Percentiles rank a stretch among this genome's conserved stretches.
Evolutionary conservation across 2,888 invertebrate species (phyloP).

Genomic region (Pachymerium ferrugineum): DNA sequence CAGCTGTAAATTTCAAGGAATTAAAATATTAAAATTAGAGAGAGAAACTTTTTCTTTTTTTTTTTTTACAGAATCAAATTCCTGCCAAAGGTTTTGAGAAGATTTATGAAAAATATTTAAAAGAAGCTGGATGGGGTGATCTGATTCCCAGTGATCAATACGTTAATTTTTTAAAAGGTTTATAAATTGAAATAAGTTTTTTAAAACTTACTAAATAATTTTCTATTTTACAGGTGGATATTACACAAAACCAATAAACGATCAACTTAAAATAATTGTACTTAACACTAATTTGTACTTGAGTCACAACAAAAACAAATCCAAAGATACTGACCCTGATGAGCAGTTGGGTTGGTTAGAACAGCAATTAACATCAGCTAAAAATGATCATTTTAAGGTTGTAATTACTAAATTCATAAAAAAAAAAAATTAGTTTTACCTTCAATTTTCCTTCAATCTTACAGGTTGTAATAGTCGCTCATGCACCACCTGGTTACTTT

Average conservation of each 20-base stretch:
- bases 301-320: not conserved
- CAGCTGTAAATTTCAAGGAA: not conserved
- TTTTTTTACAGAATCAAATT: not conserved
- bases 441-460: no score
- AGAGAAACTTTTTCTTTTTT: not conserved
- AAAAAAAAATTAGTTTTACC: no score
- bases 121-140: not conserved
- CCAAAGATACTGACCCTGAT: not conserved
- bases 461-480: constrained; percentile 34
- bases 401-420: no score
- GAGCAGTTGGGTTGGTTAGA: not conserved
- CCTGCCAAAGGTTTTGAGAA: not conserved
- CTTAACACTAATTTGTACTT: not conserved
- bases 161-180: not conserved
- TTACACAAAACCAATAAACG: not conserved
- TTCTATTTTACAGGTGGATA: not conserved
- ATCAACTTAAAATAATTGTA: not conserved
- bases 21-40: no score
- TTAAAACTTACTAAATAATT: not conserved
- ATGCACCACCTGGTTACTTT: constrained; percentile 71
- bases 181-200: not conserved
- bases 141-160: not conserved
- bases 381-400: not conserved
- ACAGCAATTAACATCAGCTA: not conserved
- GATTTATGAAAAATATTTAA: not conserved